Evolutionary conservation across 1,140 invertebrate genomes (phyloP).

Genomic region (Goniozus legneri): DNA sequence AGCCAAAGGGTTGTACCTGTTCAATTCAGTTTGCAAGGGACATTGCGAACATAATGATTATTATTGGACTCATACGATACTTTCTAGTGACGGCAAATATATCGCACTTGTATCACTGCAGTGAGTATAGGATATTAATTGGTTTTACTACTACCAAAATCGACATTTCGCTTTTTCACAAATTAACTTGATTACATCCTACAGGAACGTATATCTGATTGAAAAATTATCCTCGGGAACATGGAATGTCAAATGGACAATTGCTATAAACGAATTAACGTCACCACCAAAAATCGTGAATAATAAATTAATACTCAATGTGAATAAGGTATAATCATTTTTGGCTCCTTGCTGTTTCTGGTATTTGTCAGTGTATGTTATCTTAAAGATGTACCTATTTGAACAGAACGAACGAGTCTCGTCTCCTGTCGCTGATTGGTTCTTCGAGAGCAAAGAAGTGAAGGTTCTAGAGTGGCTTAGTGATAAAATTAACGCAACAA

Average conservation of each 20-base stretch:
- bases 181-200: constrained; percentile 19
- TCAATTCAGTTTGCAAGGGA: constrained; percentile 60
- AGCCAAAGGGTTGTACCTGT: constrained; percentile 62
- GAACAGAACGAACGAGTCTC: constrained; percentile 59
- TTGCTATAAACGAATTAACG: constrained; percentile 71
- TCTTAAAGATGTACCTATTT: no score
- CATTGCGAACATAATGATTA: constrained; percentile 65
- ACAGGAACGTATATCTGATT: constrained; percentile 71
- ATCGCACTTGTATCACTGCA: constrained; percentile 54
- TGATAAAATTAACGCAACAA: constrained; percentile 69
- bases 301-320: constrained; percentile 67
- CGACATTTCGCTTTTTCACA: background rate
- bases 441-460: constrained; percentile 62
- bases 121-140: no score
- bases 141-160: background rate
- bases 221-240: constrained; percentile 69
- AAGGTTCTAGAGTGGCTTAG: constrained; percentile 68
- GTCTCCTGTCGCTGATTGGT: constrained; percentile 61
- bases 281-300: constrained; percentile 64
- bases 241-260: constrained; percentile 75
- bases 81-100: constrained; percentile 56
- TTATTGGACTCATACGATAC: constrained; percentile 69
- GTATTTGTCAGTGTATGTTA: no score
- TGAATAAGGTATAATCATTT: constrained; percentile 64
- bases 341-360: background rate